Base-by-base conservation (phyloP, 2,888 invertebrate genomes). In the Tupiocoris notatus region DNA sequence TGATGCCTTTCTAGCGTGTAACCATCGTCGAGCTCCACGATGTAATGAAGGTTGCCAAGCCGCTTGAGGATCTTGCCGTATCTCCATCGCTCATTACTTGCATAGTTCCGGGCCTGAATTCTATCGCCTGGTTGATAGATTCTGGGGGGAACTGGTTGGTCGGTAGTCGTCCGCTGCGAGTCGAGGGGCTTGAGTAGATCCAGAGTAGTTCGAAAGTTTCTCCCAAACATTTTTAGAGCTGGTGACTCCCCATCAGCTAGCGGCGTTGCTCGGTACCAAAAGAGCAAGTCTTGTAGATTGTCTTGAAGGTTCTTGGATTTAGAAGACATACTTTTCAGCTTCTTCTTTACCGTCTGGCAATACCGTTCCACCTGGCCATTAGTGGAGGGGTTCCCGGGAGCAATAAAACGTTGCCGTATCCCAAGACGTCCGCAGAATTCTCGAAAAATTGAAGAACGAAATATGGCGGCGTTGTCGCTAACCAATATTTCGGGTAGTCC, bases 321-420 rank as follows among this genome's bases (percentile, higher is more conserved):
- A 12, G 39, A 7, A 39, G 39, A 3, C 39, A 39, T 39, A 12
- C 39, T 7, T 39, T 39, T 39, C 39, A 39, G 39, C 12, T 39
- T 39, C 39, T 12, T 39, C 39, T 39, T 39, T 3, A 39, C 12
- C 6, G 39, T 39, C 12, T 39, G 39, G 2, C 79, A 77, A 63
- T 74, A 59, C 6, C 80, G 54, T 78, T 81, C 81, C 1, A 79
- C 80, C 56, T 77, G 63, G 12, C 78, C 79, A 74, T 79, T 79
- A 1, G 79, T 79, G 0, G 78, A 75, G n/a, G 79, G 78, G 21
- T 80, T 79, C 9, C 78, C 79, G 24, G 79, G 79, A 1, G 79
- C 75, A 2, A 75, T 77, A 24, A 76, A 76, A 25, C 67, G 78
- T 24, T 77, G 77, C 1, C 20, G 22, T 7, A 79, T 79, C 1